These are phyloP conservation scores for Geotrupes spiniger DNA, from an alignment of 2,888 invertebrate genomes.

Conservation along the genomic window DNA sequence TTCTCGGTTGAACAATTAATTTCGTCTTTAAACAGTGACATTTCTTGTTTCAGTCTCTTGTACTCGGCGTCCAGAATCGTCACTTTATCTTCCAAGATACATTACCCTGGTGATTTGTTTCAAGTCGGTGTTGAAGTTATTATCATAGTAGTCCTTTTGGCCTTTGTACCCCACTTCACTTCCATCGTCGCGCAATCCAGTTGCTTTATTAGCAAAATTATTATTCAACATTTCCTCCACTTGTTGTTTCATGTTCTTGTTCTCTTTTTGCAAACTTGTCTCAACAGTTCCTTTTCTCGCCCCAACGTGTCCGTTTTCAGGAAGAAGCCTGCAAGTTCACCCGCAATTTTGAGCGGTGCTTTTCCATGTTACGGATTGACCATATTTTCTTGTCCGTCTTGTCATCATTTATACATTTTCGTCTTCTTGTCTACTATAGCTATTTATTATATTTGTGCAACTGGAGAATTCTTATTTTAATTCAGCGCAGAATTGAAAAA, in stretches of 20 bases:
- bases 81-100: slow-evolving; percentile 38
- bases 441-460: slow-evolving; percentile 14
- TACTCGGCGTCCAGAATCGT: slow-evolving; percentile 37
- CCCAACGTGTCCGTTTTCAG: slow-evolving; percentile 37
- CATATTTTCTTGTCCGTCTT: background rate
- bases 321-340: slow-evolving; percentile 38
- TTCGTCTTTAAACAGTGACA: slow-evolving; percentile 13
- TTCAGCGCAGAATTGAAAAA: too few relatives aligned
- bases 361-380: slow-evolving; percentile 19
- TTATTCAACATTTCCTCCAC: slow-evolving; percentile 41
- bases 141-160: slow-evolving; percentile 40
- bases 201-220: slow-evolving; percentile 35
- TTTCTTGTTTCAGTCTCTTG: slow-evolving; percentile 35
- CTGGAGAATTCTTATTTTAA: slow-evolving; percentile 11
- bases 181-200: slow-evolving; percentile 43
- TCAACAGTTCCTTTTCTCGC: slow-evolving; percentile 41
- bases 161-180: slow-evolving; percentile 39
- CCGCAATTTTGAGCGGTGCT: slow-evolving; percentile 33
- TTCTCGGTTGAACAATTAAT: too few relatives aligned
- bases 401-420: background rate
- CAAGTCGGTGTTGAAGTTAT: slow-evolving; percentile 36
- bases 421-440: background rate
- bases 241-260: slow-evolving; percentile 40
- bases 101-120: slow-evolving; percentile 37
- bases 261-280: slow-evolving; percentile 41